These are phyloP conservation scores for Dinomys branickii DNA, from an alignment of 2,113 vertebrate genomes.

Conservation along the genomic window DNA sequence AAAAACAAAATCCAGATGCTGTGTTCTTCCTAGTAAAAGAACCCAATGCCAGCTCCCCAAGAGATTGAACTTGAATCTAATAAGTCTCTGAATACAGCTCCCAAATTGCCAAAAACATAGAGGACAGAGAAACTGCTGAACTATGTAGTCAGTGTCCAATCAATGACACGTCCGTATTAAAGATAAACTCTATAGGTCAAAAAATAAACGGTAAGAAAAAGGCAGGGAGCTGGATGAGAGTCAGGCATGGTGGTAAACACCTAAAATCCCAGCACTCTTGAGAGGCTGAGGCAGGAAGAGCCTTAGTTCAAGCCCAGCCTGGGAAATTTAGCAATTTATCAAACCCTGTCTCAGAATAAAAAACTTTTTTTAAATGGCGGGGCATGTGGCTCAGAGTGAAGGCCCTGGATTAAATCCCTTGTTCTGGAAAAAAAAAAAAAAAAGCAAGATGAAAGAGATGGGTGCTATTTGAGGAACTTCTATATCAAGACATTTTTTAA, in stretches of 20 bases:
- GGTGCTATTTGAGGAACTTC: not conserved
- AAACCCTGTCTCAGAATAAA: not conserved
- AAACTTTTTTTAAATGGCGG: not conserved
- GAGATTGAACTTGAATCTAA: not conserved
- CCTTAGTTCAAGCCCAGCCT: not conserved
- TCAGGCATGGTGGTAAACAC: not conserved
- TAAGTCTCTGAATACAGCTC: conserved; percentile 13
- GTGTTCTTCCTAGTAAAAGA: not conserved
- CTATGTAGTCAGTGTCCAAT: not conserved
- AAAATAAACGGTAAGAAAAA: conserved; percentile 15
- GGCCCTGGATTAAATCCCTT: not conserved
- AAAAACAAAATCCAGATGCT: not conserved
- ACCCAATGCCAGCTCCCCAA: not conserved
- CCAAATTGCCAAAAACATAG: not conserved
- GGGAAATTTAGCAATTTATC: not conserved
- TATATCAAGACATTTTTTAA: not conserved
- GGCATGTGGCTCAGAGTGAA: not conserved
- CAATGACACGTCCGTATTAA: not conserved
- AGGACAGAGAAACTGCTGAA: not conserved
- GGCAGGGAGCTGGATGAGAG: not conserved
- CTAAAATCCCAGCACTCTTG: not conserved
- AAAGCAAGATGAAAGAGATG: not conserved
- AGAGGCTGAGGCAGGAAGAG: not conserved
- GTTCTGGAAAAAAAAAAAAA: not conserved
- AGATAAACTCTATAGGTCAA: conserved; percentile 19